phyloP scores from a whole-genome alignment of 53 echinoderm and acorn worm species.

The Actinopyga echinites region DNA sequence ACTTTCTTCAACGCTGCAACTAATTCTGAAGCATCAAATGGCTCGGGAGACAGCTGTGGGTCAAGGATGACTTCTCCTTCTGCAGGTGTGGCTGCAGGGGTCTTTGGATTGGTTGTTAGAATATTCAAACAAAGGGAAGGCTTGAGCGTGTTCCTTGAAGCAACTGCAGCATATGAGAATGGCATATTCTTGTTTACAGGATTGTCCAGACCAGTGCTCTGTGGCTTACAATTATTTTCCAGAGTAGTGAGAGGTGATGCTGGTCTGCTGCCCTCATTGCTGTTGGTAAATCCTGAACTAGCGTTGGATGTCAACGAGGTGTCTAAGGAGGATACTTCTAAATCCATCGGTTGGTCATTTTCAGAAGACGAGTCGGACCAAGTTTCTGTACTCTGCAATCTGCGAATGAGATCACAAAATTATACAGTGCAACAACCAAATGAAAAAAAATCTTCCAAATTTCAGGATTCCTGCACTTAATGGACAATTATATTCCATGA shows the following conservation, averaged over 20 bases:
- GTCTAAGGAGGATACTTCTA: conserved; percentile 67
- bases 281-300: conserved; percentile 74
- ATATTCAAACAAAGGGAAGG: neutral
- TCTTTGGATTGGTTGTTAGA: conserved; percentile 18
- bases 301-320: conserved; percentile 72
- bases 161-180: neutral
- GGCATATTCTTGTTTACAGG: conserved; percentile 13
- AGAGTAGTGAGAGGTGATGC: conserved; percentile 50
- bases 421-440: neutral
- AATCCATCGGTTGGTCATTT: conserved; percentile 65
- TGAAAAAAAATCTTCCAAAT: neutral
- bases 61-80: conserved; percentile 53
- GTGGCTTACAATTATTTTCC: conserved; percentile 1
- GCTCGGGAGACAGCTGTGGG: conserved; percentile 25
- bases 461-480: too few species aligned
- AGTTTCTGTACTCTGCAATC: conserved; percentile 7
- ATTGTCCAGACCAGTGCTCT: neutral
- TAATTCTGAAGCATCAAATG: conserved; percentile 75
- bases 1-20: conserved; percentile 74
- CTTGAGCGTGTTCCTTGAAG: neutral
- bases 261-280: conserved; percentile 67
- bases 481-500: too few species aligned
- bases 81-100: conserved; percentile 73
- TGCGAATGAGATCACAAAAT: neutral
- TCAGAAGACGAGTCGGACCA: conserved; percentile 65